phyloP scores from a whole-genome alignment of 2,113 vertebrate genomes.

The Dipodomys spectabilis region DNA sequence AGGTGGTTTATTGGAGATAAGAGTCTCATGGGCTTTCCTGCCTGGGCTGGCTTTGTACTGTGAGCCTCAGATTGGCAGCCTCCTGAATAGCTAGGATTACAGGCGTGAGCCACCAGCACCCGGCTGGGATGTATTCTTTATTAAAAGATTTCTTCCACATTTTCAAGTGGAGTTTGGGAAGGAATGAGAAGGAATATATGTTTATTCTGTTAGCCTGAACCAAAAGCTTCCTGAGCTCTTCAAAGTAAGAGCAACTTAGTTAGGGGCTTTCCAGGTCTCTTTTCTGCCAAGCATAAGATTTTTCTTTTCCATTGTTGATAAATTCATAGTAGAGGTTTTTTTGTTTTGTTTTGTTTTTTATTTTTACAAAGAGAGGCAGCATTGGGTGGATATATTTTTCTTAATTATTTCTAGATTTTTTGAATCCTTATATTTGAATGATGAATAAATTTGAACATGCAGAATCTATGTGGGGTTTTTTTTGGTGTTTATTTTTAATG shows the following conservation, averaged over 20 bases:
- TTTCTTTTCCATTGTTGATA: neutral
- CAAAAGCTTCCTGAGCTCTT: neutral
- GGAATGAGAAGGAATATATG: conserved; percentile 24
- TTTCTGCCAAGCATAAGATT: neutral
- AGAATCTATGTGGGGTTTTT: neutral
- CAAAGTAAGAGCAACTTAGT: neutral
- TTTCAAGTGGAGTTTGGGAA: conserved; percentile 17
- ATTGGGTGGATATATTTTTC: conserved; percentile 31
- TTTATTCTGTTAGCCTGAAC: conserved; percentile 13
- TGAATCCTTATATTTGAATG: conserved; percentile 9
- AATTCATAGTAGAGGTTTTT: conserved; percentile 5
- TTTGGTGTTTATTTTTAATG: neutral
- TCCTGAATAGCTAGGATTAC: no score
- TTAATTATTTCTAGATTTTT: conserved; percentile 26
- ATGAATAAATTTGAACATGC: neutral
- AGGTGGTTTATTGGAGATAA: no score
- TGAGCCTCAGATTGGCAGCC: no score
- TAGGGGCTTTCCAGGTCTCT: neutral
- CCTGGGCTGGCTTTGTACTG: no score
- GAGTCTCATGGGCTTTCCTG: no score
- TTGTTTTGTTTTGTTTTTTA: neutral
- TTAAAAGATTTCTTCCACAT: neutral
- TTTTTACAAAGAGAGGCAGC: neutral
- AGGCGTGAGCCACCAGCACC: no score
- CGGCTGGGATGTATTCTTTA: neutral